phyloP scores from a whole-genome alignment of 1,140 invertebrate genomes.

The Oreohelix idahoensis region DNA sequence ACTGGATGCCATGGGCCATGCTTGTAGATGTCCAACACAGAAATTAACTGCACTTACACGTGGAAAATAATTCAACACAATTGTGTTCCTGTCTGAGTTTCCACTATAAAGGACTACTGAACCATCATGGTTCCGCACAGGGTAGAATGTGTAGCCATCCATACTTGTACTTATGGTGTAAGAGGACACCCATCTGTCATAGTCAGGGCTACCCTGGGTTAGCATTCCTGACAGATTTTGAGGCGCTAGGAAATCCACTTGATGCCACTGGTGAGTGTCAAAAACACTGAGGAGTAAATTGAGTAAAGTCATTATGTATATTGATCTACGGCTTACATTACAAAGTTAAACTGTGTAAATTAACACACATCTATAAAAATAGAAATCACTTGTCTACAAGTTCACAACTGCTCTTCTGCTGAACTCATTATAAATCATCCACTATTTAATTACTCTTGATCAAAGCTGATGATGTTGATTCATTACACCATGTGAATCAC shows the following conservation, averaged over 20 bases:
- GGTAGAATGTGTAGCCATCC: constrained; percentile 29
- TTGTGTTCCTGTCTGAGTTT: constrained; percentile 11
- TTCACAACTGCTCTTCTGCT: too few species aligned
- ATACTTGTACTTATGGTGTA: constrained; percentile 13
- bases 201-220: constrained; percentile 50
- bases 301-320: too few species aligned
- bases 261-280: constrained; percentile 45
- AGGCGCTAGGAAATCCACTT: constrained; percentile 44
- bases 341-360: too few species aligned
- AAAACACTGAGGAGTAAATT: constrained; percentile 25
- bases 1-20: too few species aligned
- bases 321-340: too few species aligned
- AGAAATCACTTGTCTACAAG: too few species aligned
- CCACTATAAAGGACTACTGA: neutral
- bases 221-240: constrained; percentile 46
- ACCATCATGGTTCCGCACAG: neutral
- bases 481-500: too few species aligned
- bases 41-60: constrained; percentile 30
- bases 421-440: too few species aligned
- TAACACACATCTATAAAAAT: too few species aligned
- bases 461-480: too few species aligned
- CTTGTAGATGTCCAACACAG: too few species aligned
- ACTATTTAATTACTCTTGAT: too few species aligned
- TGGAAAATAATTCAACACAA: constrained; percentile 15
- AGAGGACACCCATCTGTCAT: constrained; percentile 46